Percentiles rank a stretch among this genome's conserved stretches.
Evolutionary conservation across 2,888 invertebrate species (phyloP).

Genomic region (Idaea straminata): DNA sequence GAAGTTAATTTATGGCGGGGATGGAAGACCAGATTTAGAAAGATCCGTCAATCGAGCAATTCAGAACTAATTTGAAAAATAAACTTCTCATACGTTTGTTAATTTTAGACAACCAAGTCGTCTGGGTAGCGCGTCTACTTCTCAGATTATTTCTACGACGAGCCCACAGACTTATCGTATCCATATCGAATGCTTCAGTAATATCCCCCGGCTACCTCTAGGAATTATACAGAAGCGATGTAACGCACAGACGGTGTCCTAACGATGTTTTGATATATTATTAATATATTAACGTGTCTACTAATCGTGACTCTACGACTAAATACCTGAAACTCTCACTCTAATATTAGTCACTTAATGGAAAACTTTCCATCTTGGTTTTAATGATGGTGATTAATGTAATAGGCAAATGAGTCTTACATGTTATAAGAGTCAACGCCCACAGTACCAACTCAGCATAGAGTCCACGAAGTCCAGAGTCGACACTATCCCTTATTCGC

Average conservation of each 20-base stretch:
- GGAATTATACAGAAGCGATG: background rate
- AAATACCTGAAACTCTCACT: conserved; percentile 2
- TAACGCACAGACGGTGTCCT: conserved; percentile 15
- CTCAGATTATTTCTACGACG: too few species aligned
- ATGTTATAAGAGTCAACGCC: background rate
- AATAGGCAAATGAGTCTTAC: background rate
- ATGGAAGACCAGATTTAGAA: too few species aligned
- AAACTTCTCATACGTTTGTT: too few species aligned
- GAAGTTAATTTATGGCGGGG: too few species aligned
- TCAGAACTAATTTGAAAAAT: too few species aligned
- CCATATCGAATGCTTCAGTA: background rate
- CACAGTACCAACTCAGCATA: too few species aligned
- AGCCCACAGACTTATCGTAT: background rate
- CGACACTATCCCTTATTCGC: too few species aligned
- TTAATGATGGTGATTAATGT: background rate
- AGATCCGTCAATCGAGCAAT: too few species aligned
- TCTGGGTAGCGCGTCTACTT: too few species aligned
- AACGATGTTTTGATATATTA: conserved; percentile 29
- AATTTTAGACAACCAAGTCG: too few species aligned
- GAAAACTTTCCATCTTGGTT: background rate
- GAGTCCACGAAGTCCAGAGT: too few species aligned
- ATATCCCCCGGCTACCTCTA: background rate
- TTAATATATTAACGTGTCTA: conserved; percentile 15
- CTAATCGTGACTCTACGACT: conserved; percentile 1
- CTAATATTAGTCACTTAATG: background rate